Percentiles rank a stretch among this genome's conserved stretches.
Conservation (phyloP, 2,888 invertebrate genomes). For the Protophormia terraenovae region DNA sequence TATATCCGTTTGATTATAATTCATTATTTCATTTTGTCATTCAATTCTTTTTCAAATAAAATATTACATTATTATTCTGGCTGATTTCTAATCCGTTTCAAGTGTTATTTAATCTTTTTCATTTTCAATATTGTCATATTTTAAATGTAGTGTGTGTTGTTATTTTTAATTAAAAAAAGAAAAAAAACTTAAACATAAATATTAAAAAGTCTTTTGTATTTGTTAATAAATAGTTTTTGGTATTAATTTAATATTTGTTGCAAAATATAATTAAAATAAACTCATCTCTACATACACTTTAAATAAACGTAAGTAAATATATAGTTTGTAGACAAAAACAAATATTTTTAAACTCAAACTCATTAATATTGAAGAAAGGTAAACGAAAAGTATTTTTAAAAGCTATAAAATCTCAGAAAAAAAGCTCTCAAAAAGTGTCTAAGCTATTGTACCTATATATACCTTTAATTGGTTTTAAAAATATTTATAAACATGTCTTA, state of each 20-base stretch:
- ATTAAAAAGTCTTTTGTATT: slow-evolving; percentile 12
- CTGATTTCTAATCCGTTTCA: not conserved
- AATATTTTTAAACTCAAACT: too few species aligned
- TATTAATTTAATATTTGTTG: slow-evolving; percentile 36
- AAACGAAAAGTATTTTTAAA: too few species aligned
- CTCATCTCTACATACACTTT: slow-evolving; percentile 14
- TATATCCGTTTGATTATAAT: too few species aligned
- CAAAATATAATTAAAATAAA: slow-evolving; percentile 11
- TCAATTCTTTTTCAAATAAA: not conserved
- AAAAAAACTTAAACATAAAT: not conserved
- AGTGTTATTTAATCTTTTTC: not conserved
- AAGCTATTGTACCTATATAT: too few species aligned
- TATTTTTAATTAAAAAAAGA: not conserved
- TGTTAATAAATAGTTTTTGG: slow-evolving; percentile 31
- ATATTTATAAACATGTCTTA: too few species aligned
- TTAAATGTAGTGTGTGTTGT: not conserved
- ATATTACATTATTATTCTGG: not conserved
- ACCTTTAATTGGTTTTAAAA: too few species aligned
- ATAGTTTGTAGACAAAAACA: not conserved
- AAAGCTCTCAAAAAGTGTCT: too few species aligned
- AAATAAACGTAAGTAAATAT: slow-evolving; percentile 54
- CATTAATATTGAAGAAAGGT: too few species aligned
- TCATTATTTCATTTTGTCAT: not conserved
- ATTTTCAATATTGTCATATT: not conserved
- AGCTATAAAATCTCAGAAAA: too few species aligned